Conservation (phyloP, 2,888 invertebrate genomes). For the Philereme transversata region DNA sequence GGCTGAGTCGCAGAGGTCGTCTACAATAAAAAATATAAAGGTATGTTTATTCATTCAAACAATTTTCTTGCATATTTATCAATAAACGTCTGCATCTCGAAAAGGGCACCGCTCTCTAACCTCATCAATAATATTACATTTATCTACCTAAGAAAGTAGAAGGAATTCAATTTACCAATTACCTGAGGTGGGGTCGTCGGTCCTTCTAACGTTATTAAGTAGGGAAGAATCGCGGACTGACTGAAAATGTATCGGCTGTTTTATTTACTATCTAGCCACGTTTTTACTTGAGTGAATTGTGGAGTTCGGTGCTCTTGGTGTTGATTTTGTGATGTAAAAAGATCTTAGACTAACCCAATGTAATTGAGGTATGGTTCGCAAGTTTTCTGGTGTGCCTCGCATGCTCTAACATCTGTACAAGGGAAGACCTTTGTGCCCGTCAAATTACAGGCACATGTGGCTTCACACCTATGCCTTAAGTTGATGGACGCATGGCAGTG, state of each 20-base stretch:
- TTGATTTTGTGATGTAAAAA: no score
- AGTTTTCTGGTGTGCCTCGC: no score
- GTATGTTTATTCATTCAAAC: neutral
- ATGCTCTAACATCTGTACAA: no score
- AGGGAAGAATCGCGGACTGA: conserved; percentile 57
- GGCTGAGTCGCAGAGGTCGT: no score
- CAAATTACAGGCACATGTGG: no score
- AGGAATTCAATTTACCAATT: conserved; percentile 72
- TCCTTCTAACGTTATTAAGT: conserved; percentile 54
- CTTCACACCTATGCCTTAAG: no score
- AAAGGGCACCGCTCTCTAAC: conserved; percentile 42
- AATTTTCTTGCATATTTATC: neutral
- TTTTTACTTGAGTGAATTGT: conserved; percentile 9
- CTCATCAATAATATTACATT: conserved; percentile 66
- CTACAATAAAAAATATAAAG: no score
- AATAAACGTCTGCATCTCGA: conserved; percentile 11
- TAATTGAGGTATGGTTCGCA: no score
- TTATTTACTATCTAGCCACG: conserved; percentile 32
- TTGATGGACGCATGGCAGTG: no score
- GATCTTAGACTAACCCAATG: no score
- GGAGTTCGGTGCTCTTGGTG: neutral
- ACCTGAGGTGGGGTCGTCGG: conserved; percentile 49
- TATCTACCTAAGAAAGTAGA: conserved; percentile 56
- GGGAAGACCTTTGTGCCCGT: no score
- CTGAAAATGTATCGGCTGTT: conserved; percentile 46